These are phyloP conservation scores for Nymphalis io DNA, from an alignment of 1,140 invertebrate genomes.

Conservation along the genomic window DNA sequence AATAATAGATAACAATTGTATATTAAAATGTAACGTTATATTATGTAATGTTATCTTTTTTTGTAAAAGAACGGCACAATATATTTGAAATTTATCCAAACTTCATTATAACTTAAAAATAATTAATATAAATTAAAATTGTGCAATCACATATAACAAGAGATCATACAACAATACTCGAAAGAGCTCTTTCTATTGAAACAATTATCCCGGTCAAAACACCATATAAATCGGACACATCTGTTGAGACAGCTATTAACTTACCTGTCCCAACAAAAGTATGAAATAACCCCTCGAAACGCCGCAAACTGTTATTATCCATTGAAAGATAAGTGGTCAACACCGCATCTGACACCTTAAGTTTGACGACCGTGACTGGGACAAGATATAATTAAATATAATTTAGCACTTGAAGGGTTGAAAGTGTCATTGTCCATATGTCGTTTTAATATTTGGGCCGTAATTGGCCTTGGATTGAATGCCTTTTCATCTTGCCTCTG, in stretches of 20 bases:
- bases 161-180: slow-evolving; percentile 4
- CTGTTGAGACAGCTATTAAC: slow-evolving; percentile 47
- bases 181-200: slow-evolving; percentile 23
- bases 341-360: slow-evolving; percentile 69
- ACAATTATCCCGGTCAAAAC: slow-evolving; percentile 33
- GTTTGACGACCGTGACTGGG: slow-evolving; percentile 64
- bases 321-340: slow-evolving; percentile 70
- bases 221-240: slow-evolving; percentile 39
- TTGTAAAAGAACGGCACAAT: too few relatives aligned
- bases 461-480: slow-evolving; percentile 37
- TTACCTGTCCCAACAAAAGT: slow-evolving; percentile 54
- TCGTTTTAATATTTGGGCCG: slow-evolving; percentile 38
- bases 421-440: slow-evolving; percentile 71
- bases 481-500: slow-evolving; percentile 33
- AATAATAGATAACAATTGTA: not conserved
- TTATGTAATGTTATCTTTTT: not conserved
- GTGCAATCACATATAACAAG: slow-evolving; percentile 5
- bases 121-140: not conserved
- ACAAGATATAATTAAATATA: slow-evolving; percentile 67
- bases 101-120: too few relatives aligned
- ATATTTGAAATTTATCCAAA: too few relatives aligned
- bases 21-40: not conserved
- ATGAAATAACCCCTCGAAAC: slow-evolving; percentile 47
- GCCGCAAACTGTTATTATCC: slow-evolving; percentile 55
- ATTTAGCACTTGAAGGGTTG: slow-evolving; percentile 65